A percentile compares a stretch with the other conserved stretches of the same genome.
phyloP scores from a whole-genome alignment of 64 coral and sea anemone species.

The Actinia tenebrosa region DNA sequence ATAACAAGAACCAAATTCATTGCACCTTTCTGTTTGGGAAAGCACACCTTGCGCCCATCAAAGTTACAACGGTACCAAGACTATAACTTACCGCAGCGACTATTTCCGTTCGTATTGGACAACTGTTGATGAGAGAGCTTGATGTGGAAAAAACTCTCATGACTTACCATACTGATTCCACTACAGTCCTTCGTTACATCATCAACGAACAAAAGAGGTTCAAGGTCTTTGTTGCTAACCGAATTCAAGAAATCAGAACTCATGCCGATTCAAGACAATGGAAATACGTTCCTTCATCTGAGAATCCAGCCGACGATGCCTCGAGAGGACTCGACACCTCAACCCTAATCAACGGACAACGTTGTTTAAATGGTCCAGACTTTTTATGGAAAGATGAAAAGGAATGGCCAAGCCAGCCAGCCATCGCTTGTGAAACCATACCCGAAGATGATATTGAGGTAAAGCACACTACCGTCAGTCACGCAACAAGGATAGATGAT shows the following conservation, averaged over 20 bases:
- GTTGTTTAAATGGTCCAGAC: conserved; percentile 1
- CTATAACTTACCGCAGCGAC: conserved; percentile 12
- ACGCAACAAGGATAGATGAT: neutral
- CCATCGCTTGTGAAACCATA: no score
- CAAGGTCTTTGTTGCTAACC: neutral
- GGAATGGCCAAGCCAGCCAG: neutral
- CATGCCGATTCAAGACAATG: neutral
- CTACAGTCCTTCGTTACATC: conserved; percentile 12
- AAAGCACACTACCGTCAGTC: neutral
- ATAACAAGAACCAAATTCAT: neutral
- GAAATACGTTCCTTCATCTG: conserved; percentile 2
- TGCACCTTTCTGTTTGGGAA: conserved; percentile 18
- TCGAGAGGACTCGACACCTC: neutral
- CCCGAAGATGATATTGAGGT: conserved; percentile 16
- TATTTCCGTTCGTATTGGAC: neutral
- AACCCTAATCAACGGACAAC: neutral
- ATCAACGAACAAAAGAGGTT: conserved; percentile 15
- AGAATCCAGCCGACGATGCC: conserved; percentile 14
- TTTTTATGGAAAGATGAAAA: neutral
- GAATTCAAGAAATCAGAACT: neutral
- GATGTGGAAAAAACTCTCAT: neutral
- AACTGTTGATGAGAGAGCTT: conserved; percentile 5
- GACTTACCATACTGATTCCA: neutral
- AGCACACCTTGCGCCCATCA: conserved; percentile 16
- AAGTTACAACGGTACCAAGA: conserved; percentile 1